A percentile compares a stretch with the other conserved stretches of the same genome.
Evolutionary conservation across 2,888 invertebrate genomes (phyloP).

Genomic region (Pseudolycoriella hygida): DNA sequence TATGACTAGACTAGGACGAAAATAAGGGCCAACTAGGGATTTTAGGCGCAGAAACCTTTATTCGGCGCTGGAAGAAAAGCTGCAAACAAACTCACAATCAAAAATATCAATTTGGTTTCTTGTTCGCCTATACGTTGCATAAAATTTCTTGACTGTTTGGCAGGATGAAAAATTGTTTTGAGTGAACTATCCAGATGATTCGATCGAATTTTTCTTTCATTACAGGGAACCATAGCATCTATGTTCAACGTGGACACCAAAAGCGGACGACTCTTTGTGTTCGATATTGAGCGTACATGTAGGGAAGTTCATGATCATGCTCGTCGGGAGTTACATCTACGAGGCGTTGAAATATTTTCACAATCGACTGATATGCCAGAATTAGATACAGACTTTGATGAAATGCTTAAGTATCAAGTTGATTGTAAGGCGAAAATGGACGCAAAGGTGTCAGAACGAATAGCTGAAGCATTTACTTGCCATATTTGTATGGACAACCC

Average conservation of each 20-base stretch:
- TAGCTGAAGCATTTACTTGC: constrained; percentile 56
- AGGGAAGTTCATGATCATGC: constrained; percentile 82
- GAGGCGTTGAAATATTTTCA: constrained; percentile 21
- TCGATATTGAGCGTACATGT: constrained; percentile 76
- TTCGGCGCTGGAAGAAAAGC: no score
- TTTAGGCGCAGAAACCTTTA: no score
- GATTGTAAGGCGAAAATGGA: constrained; percentile 23
- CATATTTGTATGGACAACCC: constrained; percentile 75
- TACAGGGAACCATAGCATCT: constrained; percentile 68
- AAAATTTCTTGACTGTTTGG: no score
- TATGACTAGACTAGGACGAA: no score
- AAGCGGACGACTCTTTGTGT: constrained; percentile 75
- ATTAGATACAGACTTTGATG: constrained; percentile 9
- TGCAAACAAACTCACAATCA: no score
- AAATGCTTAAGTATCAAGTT: background rate
- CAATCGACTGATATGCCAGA: background rate
- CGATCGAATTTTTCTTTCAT: no score
- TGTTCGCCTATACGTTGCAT: no score
- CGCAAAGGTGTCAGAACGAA: constrained; percentile 27
- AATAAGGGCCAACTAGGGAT: no score
- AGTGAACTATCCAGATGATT: no score
- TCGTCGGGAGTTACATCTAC: constrained; percentile 49
- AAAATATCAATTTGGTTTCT: no score
- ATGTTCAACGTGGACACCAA: constrained; percentile 81
- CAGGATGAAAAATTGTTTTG: no score